Base-by-base conservation (phyloP, 2,888 invertebrate genomes). In the Drosophila leonis region DNA sequence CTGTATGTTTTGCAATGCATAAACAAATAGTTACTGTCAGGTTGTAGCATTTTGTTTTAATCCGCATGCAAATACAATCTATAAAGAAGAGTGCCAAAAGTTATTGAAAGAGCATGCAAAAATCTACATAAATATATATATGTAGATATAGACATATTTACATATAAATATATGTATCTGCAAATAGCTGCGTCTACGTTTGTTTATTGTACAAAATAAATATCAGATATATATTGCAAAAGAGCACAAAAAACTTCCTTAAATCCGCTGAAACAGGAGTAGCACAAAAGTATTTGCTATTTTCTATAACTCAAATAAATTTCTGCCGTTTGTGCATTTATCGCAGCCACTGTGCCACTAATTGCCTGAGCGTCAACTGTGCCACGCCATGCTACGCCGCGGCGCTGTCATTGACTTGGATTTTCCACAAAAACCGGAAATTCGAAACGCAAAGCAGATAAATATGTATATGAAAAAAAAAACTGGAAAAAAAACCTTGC, bases 351-450 rank as follows among this genome's bases (percentile, higher is more conserved):
- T 75, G 65, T 69, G 39, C n/a, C 44, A 62, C 61, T 75, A 80
- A 76, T 76, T 66, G 69, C 70, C 61, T 57, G 33, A 63, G 59
- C 59, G 59, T 64, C 52, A 56, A 51, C 57, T 46, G 15, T 48
- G 37, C 3, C 54, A 56, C 54, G 65, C 18, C 24, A n/a, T n/a
- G n/a, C n/a, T n/a, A n/a, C n/a, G 37, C 3, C 54, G 60, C 54
- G 65, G n/a, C 24, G 31, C 71, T 70, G 71, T 71, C 72, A 71
- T 76, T 77, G 80, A 76, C 62, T 67, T 65, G 52, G 66, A 65
- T 80, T 80, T 75, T 67, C 41, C 57, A 78, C 56, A 57, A 55
- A 60, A 75, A 76, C 72, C 67, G 77, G 78, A 78, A 80, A 78
- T 60, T 71, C 55, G 41, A 76, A 71, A 78, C 67, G 56, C 46